Percentiles rank a stretch among this genome's conserved stretches.
phyloP scores from a whole-genome alignment of 2,113 vertebrate genomes.

The Ptilonorhynchus violaceus region DNA sequence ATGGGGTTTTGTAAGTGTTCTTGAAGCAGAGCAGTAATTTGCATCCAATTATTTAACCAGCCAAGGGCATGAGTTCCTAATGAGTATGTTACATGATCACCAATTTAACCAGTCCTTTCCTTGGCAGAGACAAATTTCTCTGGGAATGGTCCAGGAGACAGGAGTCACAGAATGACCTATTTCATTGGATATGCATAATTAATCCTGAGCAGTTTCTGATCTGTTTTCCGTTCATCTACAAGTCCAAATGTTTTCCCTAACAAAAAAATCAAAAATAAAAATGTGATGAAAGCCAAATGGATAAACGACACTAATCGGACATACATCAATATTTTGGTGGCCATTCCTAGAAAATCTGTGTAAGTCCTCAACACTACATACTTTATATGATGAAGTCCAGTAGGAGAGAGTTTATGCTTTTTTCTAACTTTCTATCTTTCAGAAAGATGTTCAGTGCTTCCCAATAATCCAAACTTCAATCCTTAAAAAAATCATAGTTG shows the following conservation, averaged over 20 bases:
- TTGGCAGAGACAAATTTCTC: not conserved
- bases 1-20: not conserved
- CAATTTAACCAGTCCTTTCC: not conserved
- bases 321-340: not conserved
- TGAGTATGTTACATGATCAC: not conserved
- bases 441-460: not conserved
- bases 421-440: not conserved
- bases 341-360: not conserved
- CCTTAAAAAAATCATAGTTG: accelerated
- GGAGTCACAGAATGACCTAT: not conserved
- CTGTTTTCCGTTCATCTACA: not conserved
- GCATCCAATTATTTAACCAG: not conserved
- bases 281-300: not conserved
- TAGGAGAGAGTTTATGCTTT: not conserved
- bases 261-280: not conserved
- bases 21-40: not conserved
- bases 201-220: not conserved
- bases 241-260: not conserved
- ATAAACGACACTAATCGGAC: not conserved
- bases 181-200: not conserved
- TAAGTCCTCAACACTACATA: not conserved
- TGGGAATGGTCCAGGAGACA: not conserved
- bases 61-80: not conserved
- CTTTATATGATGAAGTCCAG: not conserved
- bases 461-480: not conserved